Base-by-base conservation (phyloP, 1,140 invertebrate species). In the Leptestheria dahalacensis region DNA sequence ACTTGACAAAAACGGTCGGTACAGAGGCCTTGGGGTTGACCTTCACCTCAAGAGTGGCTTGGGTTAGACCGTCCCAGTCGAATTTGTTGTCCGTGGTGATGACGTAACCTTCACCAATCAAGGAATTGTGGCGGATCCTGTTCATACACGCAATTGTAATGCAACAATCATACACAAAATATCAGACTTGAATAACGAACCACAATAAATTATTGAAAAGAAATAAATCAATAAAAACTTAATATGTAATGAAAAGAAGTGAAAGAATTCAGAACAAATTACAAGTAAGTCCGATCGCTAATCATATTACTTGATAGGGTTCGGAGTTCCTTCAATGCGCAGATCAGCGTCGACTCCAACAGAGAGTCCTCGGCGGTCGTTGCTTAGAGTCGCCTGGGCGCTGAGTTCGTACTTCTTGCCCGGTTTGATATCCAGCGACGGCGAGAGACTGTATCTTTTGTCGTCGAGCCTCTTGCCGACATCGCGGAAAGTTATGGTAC, bases 391-490 rank as follows among this genome's bases (percentile, higher is more conserved):
- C 0, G 82, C 69, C 0, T 73, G 72, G n/a, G 79, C 76, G 9
- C 78, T 78, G 0, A 82, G 68, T 63, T 81, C 75, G 61, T 82
- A 79, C 67, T 79, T 82, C 25, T 76, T 78, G 12, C 79, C 75
- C n/a, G 78, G 76, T 6, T 77, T 76, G 1, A 84, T 57, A 28
- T 77, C 74, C 1, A 85, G 50, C 11, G 75, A 51, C 18, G 58
- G 49, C 2, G 49, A 33, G n/a, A 50, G 12, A 23, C 23, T 51
- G 28, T 51, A 62, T 41, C 53, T 57, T 20, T 62, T 55, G 24
- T 12, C 18, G 48, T 57, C 48, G 18, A 52, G 49, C 28, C 46
- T 62, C n/a, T 21, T 62, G 28, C 47, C 58, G n/a, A 50, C n/a
- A 21, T 62, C 54, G 21, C 49, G 54, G 41, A 57, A 62, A 21